Evolutionary conservation across 2,797 vertebrate species (phyloP).

Genomic region (Artibeus lituratus): DNA sequence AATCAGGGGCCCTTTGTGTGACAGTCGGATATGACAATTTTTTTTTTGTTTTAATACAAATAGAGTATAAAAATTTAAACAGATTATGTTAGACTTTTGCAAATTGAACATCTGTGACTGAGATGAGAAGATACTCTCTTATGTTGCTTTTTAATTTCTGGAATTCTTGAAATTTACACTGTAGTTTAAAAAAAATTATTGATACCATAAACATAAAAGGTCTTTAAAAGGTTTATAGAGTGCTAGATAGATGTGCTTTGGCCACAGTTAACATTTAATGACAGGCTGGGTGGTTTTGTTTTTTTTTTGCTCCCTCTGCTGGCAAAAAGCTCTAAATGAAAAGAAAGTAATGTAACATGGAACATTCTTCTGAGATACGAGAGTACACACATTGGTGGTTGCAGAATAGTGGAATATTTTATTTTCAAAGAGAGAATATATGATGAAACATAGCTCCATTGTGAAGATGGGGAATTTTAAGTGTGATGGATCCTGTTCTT

Average conservation of each 20-base stretch:
- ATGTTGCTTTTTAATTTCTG: slow-evolving; percentile 22
- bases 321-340: slow-evolving; percentile 24
- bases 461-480: slow-evolving; percentile 25
- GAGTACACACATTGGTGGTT: background rate
- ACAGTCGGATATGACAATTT: background rate
- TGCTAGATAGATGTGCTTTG: background rate
- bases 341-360: slow-evolving; percentile 5
- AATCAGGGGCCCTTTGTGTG: background rate
- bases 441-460: background rate
- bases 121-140: background rate
- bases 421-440: slow-evolving; percentile 49
- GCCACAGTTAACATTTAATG: background rate
- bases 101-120: background rate
- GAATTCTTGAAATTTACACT: slow-evolving; percentile 12
- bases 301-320: slow-evolving; percentile 64
- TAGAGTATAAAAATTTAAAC: background rate
- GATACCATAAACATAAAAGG: background rate
- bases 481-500: slow-evolving; percentile 29
- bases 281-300: background rate
- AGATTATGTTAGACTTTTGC: background rate
- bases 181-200: background rate
- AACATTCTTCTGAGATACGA: background rate
- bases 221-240: background rate
- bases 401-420: slow-evolving; percentile 32
- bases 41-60: background rate